Evolutionary conservation across 2,797 vertebrate genomes (phyloP), one percentile per base, ranked within the genome.

Genomic region (Phrynocephalus vlangalii): DNA sequence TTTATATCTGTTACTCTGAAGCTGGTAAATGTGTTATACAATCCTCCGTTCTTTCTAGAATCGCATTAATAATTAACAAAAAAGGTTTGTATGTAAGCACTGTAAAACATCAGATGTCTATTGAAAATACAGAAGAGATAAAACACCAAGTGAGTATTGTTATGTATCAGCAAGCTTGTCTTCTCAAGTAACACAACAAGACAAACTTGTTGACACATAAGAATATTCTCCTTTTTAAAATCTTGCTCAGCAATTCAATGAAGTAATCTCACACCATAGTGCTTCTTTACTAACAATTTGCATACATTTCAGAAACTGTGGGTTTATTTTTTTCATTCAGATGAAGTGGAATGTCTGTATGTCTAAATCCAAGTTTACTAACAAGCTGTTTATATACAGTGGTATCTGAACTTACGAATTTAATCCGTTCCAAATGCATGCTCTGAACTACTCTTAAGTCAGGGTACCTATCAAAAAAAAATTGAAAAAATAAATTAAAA

Each of bases 11-110:
- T 13, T 28, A 60, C 52, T 22, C n/a, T 26, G 33, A 33, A 56
- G n/a, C 20, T 72, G 50, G 26, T 24, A 1, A 70, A 16, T 24
- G 10, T 24, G 33, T 26, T 84, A 33, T 6, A 7, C 79, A 80
- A 1, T 0, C 1, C 67, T 71, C 67, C 26, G 66, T 75, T 0
- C 0, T 33, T 90, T 88, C 78, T 79, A 71, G 82, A 90, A 22
- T 38, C 7, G 15, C 88, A 68, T 89, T 92, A 91, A 80, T 91
- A 77, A 91, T 90, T 85, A 91, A 86, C 2, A 87, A 76, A 86
- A 88, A 86, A 66, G 44, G 71, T 84, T 86, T n/a, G 38, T 24
- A 0, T 85, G 83, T 80, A 10, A 75, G n/a, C 38, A 81, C n/a
- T 38, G 68, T 85, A 30, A 82, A 90, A 33, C 79, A 8, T 79